Evolutionary conservation across 2,113 vertebrate species (phyloP).

Genomic region (Syngnathus scovelli): DNA sequence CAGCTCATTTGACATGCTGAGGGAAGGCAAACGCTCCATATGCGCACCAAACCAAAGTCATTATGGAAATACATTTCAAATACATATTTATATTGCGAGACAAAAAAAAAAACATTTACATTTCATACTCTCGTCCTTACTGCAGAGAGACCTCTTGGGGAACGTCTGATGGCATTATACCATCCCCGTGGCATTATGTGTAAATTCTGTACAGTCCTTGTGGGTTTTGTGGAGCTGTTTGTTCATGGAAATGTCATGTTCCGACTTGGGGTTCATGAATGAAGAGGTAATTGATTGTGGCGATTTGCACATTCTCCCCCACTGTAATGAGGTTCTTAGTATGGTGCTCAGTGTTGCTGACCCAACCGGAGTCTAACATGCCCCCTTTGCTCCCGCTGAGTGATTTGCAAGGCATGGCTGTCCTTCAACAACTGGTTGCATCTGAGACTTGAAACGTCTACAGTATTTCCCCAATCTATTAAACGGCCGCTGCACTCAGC

Average conservation of each 20-base stretch:
- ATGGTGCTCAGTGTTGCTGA: conserved; percentile 31
- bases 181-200: conserved; percentile 11
- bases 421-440: conserved; percentile 50
- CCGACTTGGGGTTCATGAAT: conserved; percentile 25
- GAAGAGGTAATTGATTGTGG: conserved; percentile 2
- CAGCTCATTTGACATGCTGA: conserved; percentile 53
- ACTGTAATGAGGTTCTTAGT: not conserved
- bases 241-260: conserved; percentile 24
- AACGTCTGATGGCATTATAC: conserved; percentile 18
- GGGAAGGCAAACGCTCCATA: conserved; percentile 43
- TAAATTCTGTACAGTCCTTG: conserved; percentile 2
- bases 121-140: conserved; percentile 36
- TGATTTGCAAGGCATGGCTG: conserved; percentile 41
- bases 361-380: conserved; percentile 15
- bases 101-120: conserved; percentile 27
- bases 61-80: conserved; percentile 56
- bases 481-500: conserved; percentile 28
- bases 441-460: conserved; percentile 36
- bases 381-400: conserved; percentile 17
- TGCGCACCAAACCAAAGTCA: conserved; percentile 49
- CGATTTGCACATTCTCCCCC: not conserved
- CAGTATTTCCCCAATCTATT: conserved; percentile 35
- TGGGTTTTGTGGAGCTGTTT: conserved; percentile 20
- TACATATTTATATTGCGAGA: conserved; percentile 49
- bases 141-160: conserved; percentile 44